Evolutionary conservation across 2,797 vertebrate genomes (phyloP), one percentile per base, ranked within the genome.

Genomic region (Apogon hyalosoma): DNA sequence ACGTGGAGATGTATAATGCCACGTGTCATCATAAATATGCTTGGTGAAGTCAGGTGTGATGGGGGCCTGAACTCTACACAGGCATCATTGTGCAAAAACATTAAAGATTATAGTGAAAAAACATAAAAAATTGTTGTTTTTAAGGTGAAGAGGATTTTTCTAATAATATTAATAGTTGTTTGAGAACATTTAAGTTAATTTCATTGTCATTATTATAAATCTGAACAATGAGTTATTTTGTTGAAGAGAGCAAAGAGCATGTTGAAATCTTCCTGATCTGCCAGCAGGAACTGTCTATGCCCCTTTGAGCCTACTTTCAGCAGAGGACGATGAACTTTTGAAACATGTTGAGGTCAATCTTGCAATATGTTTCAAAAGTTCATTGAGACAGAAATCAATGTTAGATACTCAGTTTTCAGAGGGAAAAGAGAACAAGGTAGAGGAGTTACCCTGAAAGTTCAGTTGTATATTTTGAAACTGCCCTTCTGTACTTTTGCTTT

Each of bases 171-270:
- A 7, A 14, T 24, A 13, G 14, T 7, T 31, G 6, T 46, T 16
- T 45, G 24, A 16, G 47, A 13, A 46, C 16, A 11, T 45, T 67
- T 75, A 52, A 61, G 42, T 48, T 62, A 0, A 41, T 75, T 77
- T 64, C 49, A 56, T 1, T 15, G 6, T 2, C 3, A 15, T n/a
- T 11, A 15, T 38, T 65, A 75, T 10, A 2, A 1, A 0, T 38
- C 13, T 14, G 24, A 42, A 43, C 3, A 57, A 63, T 49, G 42
- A 43, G n/a, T n/a, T 4, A 3, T 18, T 50, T 46, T 41, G 45
- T 71, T 49, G 51, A 40, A 59, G 45, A 48, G 8, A 18, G 6
- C 11, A 11, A 0, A 7, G 7, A 31, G 8, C 45, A 7, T 67
- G 55, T 68, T 18, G 61, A 66, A 76, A 79, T 42, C 4, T 41